Base-by-base conservation (phyloP, 2,797 vertebrate genomes). In the Okamejei kenojei region DNA sequence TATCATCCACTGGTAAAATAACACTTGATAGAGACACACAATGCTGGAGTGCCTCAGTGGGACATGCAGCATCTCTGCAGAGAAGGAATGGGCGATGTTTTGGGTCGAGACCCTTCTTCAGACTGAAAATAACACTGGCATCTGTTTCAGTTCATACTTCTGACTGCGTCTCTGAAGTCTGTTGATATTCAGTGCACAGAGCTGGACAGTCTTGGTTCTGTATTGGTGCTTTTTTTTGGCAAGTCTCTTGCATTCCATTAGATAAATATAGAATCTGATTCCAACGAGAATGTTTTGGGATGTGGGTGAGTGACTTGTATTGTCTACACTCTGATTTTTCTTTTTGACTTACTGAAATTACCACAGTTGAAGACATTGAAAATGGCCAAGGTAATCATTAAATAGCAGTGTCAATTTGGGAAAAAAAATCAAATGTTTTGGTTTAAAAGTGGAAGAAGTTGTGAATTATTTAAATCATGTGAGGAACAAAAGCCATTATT, bases 241-340 rank as follows among this genome's bases (percentile, higher is more conserved):
- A 68, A 35, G 17, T 23, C 15, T 23, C n/a, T 54, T 88, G 84
- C 19, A 32, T 65, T 88, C 19, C n/a, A 7, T n/a, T 10, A 32
- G 63, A 35, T 88, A 68, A 88, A 88, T 65, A 68, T 23, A 68
- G 84, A 88, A 61, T 63, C 63, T 88, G 84, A 88, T 19, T 63
- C 19, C 7, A 88, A 86, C 15, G 35, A 35, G 58, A 32, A 21
- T 8, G n/a, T 7, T 21, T 3, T 8, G 10, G 15, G 1, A 15
- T 88, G 8, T 7, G n/a, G 61, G 58, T 35, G 15, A 88, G 58
- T n/a, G 26, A 35, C 32, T 35, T 9, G n/a, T 63, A 68, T 88
- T 19, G 7, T 65, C 63, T 88, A 15, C 61, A 7, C 29, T 86
- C 58, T 35, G 21, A 35, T 2, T 35, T 63, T 32, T n/a, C 82